Conservation (phyloP, 2,797 vertebrate genomes). For the Phrynocephalus forsythii region DNA sequence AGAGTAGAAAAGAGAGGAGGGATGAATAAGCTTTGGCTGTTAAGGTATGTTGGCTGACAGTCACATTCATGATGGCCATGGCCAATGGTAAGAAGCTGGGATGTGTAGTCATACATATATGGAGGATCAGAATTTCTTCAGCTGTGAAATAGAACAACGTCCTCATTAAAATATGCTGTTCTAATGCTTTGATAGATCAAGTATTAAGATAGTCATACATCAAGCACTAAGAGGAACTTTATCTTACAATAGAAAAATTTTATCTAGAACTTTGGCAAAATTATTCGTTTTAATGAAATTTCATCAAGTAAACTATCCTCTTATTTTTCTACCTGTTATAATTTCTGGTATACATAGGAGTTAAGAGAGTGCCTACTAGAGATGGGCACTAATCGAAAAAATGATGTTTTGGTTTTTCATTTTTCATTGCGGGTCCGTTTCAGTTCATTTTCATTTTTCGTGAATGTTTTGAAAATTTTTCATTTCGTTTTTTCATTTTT, state of each 20-base stretch:
- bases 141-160: neutral
- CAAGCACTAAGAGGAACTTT: too few species aligned
- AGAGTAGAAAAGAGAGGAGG: neutral
- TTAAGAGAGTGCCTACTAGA: conserved; percentile 15
- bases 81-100: neutral
- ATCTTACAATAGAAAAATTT: neutral
- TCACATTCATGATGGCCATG: neutral
- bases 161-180: neutral
- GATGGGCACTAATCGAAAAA: too few species aligned
- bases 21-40: neutral
- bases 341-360: neutral
- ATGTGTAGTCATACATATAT: neutral
- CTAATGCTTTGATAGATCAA: neutral
- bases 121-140: neutral
- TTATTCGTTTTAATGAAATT: neutral
- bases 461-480: too few species aligned
- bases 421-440: too few species aligned
- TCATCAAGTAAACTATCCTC: conserved; percentile 38
- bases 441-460: too few species aligned
- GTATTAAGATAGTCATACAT: neutral
- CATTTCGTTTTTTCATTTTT: too few species aligned
- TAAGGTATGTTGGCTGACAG: neutral
- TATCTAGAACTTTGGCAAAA: neutral
- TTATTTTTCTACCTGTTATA: conserved; percentile 19
- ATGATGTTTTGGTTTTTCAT: too few species aligned